Conservation (phyloP, 2,888 invertebrate species). For the Dendrolimus pini region DNA sequence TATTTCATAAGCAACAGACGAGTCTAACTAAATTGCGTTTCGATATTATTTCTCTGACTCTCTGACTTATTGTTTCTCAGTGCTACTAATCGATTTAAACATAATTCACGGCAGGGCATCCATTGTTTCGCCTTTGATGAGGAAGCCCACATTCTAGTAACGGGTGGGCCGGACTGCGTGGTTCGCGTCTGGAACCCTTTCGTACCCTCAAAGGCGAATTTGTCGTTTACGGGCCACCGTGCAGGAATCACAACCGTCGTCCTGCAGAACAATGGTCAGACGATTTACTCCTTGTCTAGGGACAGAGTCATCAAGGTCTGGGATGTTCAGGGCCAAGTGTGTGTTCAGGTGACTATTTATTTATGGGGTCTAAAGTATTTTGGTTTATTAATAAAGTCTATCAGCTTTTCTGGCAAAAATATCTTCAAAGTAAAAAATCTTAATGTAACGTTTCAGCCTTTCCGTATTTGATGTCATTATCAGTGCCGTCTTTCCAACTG, state of each 20-base stretch:
- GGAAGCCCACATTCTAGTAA: slow-evolving; percentile 76
- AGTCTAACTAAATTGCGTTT: too few relatives aligned
- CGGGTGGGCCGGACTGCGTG: slow-evolving; percentile 85
- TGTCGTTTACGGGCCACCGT: slow-evolving; percentile 81
- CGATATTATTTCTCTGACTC: too few relatives aligned
- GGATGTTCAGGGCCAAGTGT: slow-evolving; percentile 80
- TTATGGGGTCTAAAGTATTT: too few relatives aligned
- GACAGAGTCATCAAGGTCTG: slow-evolving; percentile 86
- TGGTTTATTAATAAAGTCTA: too few relatives aligned
- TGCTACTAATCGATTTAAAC: too few relatives aligned
- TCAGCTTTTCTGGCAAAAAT: too few relatives aligned
- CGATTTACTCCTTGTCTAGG: slow-evolving; percentile 83
- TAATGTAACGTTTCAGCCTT: too few relatives aligned
- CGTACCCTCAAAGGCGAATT: slow-evolving; percentile 80
- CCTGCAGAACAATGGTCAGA: slow-evolving; percentile 80
- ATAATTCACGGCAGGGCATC: slow-evolving; percentile 60
- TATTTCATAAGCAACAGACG: too few relatives aligned
- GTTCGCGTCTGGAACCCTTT: slow-evolving; percentile 89
- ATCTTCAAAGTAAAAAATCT: too few relatives aligned
- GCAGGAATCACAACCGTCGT: slow-evolving; percentile 81
- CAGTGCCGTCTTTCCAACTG: too few relatives aligned
- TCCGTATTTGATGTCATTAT: too few relatives aligned
- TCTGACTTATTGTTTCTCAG: too few relatives aligned
- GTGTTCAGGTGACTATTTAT: slow-evolving; percentile 74
- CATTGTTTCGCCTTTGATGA: slow-evolving; percentile 79